Conservation (phyloP, 2,113 vertebrate species). For the Trachemys scripta region DNA sequence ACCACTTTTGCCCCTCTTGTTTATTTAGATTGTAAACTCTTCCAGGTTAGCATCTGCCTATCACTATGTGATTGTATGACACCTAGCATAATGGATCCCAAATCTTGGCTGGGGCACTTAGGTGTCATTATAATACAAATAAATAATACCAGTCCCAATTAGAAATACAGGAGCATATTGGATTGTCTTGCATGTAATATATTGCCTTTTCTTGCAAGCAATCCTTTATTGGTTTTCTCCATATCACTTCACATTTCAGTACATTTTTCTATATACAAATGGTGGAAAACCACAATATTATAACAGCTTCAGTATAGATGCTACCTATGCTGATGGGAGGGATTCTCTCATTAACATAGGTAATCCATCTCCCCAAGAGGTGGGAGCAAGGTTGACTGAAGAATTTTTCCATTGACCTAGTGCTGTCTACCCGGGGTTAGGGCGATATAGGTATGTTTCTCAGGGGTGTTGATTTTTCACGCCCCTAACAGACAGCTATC, state of each 20-base stretch:
- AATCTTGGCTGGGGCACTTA: neutral
- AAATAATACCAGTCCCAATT: neutral
- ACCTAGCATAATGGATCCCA: neutral
- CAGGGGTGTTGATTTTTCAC: neutral
- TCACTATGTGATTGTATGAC: neutral
- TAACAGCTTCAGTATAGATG: neutral
- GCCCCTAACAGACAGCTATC: neutral
- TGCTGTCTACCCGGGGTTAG: neutral
- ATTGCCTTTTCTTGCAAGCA: neutral
- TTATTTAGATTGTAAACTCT: neutral
- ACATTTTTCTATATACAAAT: neutral
- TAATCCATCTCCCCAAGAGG: neutral
- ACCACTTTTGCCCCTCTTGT: accelerated
- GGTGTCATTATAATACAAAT: neutral
- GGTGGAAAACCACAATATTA: neutral
- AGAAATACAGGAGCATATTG: neutral
- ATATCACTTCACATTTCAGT: neutral
- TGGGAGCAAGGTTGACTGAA: neutral
- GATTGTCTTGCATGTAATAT: neutral
- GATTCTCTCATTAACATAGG: neutral
- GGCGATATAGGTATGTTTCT: neutral
- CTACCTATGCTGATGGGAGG: neutral
- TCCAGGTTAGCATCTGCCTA: neutral
- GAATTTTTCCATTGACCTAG: neutral
- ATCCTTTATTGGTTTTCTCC: neutral